A percentile compares a stretch with the other conserved stretches of the same genome.
These are phyloP conservation scores for Sylvia atricapilla DNA, from an alignment of 2,113 vertebrate genomes.

Conservation along the genomic window DNA sequence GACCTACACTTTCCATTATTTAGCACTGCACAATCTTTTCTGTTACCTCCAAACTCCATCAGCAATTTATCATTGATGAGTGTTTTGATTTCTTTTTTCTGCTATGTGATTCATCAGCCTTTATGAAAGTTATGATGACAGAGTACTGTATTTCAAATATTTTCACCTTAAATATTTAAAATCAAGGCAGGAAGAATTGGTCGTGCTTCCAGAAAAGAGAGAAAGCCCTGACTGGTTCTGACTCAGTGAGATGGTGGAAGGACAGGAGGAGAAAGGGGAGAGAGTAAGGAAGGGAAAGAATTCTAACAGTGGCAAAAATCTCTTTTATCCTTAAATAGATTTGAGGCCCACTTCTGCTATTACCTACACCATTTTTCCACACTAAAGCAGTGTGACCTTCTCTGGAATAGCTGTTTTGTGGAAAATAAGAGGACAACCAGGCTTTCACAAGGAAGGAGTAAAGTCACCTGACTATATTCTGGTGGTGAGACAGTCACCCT, in stretches of 20 bases:
- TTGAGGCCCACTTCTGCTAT: background rate
- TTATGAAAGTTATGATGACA: background rate
- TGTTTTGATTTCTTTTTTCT: slow-evolving; percentile 17
- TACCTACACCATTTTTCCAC: background rate
- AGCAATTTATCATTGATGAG: background rate
- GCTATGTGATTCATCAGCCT: background rate
- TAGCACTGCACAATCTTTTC: background rate
- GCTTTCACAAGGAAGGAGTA: background rate
- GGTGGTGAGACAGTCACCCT: background rate
- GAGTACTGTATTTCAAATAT: background rate
- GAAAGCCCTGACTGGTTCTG: background rate
- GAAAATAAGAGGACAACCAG: background rate
- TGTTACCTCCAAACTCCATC: background rate
- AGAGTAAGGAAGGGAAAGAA: background rate
- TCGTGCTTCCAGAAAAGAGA: background rate
- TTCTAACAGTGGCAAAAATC: background rate
- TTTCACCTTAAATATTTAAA: background rate
- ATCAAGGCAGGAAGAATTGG: background rate
- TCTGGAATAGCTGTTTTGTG: background rate
- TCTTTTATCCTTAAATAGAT: background rate
- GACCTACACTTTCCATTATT: background rate
- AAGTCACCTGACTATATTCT: background rate
- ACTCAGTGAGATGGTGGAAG: background rate
- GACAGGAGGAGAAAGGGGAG: background rate
- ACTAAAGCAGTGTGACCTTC: background rate